Evolutionary conservation across 2,888 invertebrate species (phyloP).

Genomic region (Metellina segmentata): DNA sequence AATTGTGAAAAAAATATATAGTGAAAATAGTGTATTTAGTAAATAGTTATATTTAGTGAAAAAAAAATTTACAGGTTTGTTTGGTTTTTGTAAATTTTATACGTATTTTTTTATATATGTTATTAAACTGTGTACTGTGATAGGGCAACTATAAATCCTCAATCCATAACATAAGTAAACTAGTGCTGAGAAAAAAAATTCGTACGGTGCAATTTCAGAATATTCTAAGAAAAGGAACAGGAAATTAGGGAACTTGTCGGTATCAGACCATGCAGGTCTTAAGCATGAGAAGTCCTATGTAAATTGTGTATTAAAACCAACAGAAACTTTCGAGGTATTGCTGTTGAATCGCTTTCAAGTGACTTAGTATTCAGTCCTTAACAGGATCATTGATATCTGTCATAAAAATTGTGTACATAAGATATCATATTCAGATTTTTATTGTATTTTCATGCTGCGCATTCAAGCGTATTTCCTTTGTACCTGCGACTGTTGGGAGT

Average conservation of each 20-base stretch:
- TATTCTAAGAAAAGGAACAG: no score
- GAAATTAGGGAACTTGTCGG: neutral
- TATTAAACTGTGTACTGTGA: no score
- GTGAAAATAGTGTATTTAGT: no score
- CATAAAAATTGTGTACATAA: neutral
- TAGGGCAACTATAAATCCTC: no score
- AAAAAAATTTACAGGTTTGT: no score
- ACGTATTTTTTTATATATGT: no score
- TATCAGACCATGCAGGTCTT: neutral
- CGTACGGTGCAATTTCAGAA: no score
- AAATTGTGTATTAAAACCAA: neutral
- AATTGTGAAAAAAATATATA: no score
- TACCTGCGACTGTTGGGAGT: neutral
- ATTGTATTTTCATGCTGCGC: neutral
- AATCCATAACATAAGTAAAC: no score
- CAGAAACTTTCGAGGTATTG: neutral
- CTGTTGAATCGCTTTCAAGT: neutral
- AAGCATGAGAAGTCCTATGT: neutral
- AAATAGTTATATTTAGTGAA: no score
- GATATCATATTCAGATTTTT: neutral
- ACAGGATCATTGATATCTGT: constrained; percentile 1
- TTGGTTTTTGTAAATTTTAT: no score
- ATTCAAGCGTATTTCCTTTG: constrained; percentile 15
- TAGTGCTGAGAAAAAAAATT: no score
- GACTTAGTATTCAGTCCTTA: neutral